These are phyloP conservation scores for Axea sp. DNA, from an alignment of 2,888 invertebrate species.

Conservation along the genomic window DNA sequence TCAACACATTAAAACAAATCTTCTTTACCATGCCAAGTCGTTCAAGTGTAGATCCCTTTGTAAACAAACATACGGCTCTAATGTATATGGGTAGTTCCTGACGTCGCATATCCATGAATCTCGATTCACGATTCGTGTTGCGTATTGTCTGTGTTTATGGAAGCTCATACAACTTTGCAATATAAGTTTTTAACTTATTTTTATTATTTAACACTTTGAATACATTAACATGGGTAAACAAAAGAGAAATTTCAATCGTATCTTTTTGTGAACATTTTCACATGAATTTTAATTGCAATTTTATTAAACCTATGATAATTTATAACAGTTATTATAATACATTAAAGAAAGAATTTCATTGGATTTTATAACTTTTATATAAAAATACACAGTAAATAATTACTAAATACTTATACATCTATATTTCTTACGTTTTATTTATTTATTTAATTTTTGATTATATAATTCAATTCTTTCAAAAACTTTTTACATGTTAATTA, in stretches of 20 bases:
- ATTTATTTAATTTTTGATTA: too few relatives aligned
- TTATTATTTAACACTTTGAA: constrained; percentile 33
- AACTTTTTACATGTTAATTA: too few relatives aligned
- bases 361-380: too few relatives aligned
- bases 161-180: constrained; percentile 43
- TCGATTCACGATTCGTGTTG: constrained; percentile 53
- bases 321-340: constrained; percentile 29
- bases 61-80: constrained; percentile 59
- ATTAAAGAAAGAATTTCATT: too few relatives aligned
- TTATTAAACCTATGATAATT: constrained; percentile 17
- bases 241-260: constrained; percentile 32
- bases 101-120: constrained; percentile 64
- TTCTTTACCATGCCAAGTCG: constrained; percentile 49
- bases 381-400: too few relatives aligned
- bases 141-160: constrained; percentile 52
- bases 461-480: too few relatives aligned
- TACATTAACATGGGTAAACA: constrained; percentile 39
- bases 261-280: constrained; percentile 26
- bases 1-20: constrained; percentile 61
- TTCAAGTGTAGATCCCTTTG: constrained; percentile 51
- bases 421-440: too few relatives aligned
- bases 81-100: constrained; percentile 58
- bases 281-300: constrained; percentile 33
- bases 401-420: too few relatives aligned
- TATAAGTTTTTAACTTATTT: constrained; percentile 48